Conservation (phyloP, 2,888 invertebrate species). For the Drosophila affinis region DNA sequence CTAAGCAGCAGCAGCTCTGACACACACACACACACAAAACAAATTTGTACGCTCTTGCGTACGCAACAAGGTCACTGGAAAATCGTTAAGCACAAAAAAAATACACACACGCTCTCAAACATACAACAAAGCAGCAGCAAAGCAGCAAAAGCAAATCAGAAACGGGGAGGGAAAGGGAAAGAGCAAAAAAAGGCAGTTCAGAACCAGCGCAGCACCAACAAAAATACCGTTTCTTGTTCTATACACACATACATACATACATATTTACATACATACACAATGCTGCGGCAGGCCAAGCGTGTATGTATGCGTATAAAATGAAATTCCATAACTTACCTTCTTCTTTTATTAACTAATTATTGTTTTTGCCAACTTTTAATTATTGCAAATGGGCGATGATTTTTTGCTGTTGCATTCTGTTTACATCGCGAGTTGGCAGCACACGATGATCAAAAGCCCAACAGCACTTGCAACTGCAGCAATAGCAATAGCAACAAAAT, state of each 20-base stretch:
- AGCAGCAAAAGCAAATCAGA: not conserved
- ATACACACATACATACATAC: not conserved
- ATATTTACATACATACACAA: not conserved
- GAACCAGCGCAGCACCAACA: conserved; percentile 11
- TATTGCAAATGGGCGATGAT: not conserved
- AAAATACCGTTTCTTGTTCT: conserved; percentile 11
- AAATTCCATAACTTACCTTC: not conserved
- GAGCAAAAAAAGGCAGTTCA: not conserved
- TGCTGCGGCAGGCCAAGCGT: conserved; percentile 1
- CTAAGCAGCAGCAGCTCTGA: conserved; percentile 53
- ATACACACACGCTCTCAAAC: conserved; percentile 46
- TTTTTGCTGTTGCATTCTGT: conserved; percentile 17
- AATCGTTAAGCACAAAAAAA: conserved; percentile 80
- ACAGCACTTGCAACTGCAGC: not conserved
- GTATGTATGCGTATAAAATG: not conserved
- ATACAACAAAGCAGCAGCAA: conserved; percentile 10
- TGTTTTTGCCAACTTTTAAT: conserved; percentile 9
- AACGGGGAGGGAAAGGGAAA: not conserved
- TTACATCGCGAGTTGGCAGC: conserved; percentile 12
- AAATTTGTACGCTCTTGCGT: conserved; percentile 61
- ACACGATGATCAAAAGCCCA: not conserved
- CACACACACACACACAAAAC: conserved; percentile 45
- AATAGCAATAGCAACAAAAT: not conserved
- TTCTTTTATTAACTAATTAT: conserved; percentile 25
- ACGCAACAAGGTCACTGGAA: conserved; percentile 84